Percentiles rank a stretch among this genome's conserved stretches.
phyloP scores from a whole-genome alignment of 64 coral and sea anemone species.

The Hydrozoanthus tunicans region DNA sequence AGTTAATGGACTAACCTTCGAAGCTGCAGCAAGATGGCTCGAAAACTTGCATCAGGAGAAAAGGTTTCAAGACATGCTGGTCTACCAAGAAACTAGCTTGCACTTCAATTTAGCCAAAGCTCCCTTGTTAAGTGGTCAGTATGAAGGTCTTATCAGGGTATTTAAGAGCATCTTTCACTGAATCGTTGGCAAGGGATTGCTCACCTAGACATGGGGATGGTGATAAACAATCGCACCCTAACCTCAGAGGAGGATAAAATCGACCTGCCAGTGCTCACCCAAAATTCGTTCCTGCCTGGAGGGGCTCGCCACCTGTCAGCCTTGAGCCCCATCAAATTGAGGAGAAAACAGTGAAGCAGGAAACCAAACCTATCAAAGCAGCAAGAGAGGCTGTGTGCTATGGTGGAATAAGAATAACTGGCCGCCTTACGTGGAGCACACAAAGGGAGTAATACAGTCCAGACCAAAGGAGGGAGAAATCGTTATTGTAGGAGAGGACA shows the following conservation, averaged over 20 bases:
- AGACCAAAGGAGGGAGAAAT: neutral
- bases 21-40: neutral
- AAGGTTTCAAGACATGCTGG: neutral
- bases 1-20: conserved; percentile 23
- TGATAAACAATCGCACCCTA: conserved; percentile 33
- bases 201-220: conserved; percentile 31
- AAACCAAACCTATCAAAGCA: neutral
- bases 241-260: conserved; percentile 46
- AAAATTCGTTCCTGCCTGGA: conserved; percentile 5
- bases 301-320: neutral
- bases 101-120: conserved; percentile 47
- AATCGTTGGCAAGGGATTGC: conserved; percentile 17
- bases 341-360: neutral
- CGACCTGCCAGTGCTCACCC: conserved; percentile 32
- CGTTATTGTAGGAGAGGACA: neutral
- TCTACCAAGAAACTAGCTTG: conserved; percentile 24
- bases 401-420: neutral
- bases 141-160: neutral
- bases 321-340: neutral
- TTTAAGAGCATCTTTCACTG: conserved; percentile 3
- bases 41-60: neutral
- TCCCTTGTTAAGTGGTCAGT: neutral
- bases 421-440: neutral
- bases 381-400: neutral
- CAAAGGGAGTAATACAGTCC: neutral